These are phyloP conservation scores for Phengaris alcon DNA, from an alignment of 2,888 invertebrate species.

Conservation along the genomic window DNA sequence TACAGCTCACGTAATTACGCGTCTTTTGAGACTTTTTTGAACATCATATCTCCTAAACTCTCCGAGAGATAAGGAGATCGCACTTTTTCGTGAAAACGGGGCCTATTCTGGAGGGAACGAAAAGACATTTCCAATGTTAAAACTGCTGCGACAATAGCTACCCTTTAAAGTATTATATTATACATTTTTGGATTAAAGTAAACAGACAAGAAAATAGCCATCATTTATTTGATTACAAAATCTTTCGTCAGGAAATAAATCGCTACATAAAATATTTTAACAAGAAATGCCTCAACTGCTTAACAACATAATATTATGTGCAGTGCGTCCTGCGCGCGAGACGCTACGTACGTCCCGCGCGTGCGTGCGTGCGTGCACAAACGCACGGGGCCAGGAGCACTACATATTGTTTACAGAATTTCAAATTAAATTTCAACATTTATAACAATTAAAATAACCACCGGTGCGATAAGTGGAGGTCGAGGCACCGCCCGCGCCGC, in stretches of 20 bases:
- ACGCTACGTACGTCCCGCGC: not conserved
- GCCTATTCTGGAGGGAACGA: no score
- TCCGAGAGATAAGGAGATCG: no score
- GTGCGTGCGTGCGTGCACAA: not conserved
- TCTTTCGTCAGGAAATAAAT: conserved; percentile 73
- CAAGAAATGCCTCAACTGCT: conserved; percentile 63
- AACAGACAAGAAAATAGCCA: conserved; percentile 60
- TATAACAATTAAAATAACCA: conserved; percentile 21
- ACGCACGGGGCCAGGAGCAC: conserved; percentile 11
- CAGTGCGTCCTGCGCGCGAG: conserved; percentile 3
- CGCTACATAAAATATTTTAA: conserved; percentile 73
- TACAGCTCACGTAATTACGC: no score
- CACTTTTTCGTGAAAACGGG: no score
- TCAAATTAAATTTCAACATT: conserved; percentile 23
- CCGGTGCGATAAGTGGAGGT: conserved; percentile 11
- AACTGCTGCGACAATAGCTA: no score
- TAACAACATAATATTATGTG: conserved; percentile 18
- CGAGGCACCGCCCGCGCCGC: not conserved
- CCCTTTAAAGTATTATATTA: no score
- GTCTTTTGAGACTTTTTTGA: no score
- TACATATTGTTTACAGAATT: conserved; percentile 12
- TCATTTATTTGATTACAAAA: conserved; percentile 77
- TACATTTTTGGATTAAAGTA: conserved; percentile 37
- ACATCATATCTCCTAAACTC: no score
- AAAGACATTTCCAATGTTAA: no score